Base-by-base conservation (phyloP, 2,113 vertebrate species). In the Bufo gargarizans region DNA sequence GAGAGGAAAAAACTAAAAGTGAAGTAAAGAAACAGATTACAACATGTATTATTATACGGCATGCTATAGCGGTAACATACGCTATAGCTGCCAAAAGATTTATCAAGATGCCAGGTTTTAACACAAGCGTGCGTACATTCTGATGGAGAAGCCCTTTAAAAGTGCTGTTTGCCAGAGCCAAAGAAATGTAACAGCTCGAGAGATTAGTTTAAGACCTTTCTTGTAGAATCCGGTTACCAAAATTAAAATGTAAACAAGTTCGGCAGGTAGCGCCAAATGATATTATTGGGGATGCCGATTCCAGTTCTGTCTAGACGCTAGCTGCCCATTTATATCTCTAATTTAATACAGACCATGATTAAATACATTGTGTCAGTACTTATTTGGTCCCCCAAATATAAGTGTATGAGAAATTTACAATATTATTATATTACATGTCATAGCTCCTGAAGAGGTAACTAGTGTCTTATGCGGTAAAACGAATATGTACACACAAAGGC, bases 221-320 rank as follows among this genome's bases (percentile, higher is more conserved):
- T 76, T 20, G 6, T 78, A n/a, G 3, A 78, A 22, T 11, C n/a
- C 22, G 49, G 20, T 85, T 72, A 33, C 13, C 22, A 16, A 74
- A 55, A 43, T 14, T 67, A n/a, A 49, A 61, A 45, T 85, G 84
- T 77, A 74, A 86, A 77, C 74, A 67, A 20, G 14, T 78, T 43
- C 6, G 10, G 56, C 58, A 50, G 3, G 11, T 77, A 33, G 58
- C 76, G 61, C 85, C 74, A 53, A 74, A 59, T 71, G 4, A 86
- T 33, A 33, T 33, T 33, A 33, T 33, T 33, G 33, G 33, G 33
- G 33, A 33, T 1, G 33, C 1, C 33, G 33, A 33, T 1, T 33
- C 33, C n/a, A n/a, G n/a, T n/a, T n/a, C n/a, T n/a, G n/a, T n/a
- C n/a, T n/a, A n/a, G 49, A 85, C 45, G 22, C 83, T 85, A 85